Base-by-base conservation (phyloP, 2,888 invertebrate genomes). In the Drosophila barbarae region DNA sequence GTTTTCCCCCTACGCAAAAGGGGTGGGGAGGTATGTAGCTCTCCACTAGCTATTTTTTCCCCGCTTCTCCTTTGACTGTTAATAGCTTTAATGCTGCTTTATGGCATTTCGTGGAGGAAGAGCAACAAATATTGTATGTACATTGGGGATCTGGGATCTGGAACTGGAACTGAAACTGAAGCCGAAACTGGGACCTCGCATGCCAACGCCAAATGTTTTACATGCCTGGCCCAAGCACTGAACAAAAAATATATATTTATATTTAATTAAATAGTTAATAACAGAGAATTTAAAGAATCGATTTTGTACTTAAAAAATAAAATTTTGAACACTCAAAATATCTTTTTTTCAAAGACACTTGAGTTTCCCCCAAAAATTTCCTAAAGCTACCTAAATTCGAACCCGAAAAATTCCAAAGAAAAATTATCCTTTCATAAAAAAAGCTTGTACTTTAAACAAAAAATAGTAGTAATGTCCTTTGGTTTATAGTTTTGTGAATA, bases 41-140 rank as follows among this genome's bases (percentile, higher is more conserved):
- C 47, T 41, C 41, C 65, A 55, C 65, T 65, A 55, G 39, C 30
- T 41, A 32, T 42, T 35, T 56, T 39, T 50, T 30, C 18, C 2
- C 9, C 44, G 41, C 36, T 32, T 49, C 65, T 65, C 66, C 66
- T 42, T 54, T 18, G 81, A 54, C 78, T 81, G 84, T 83, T 79
- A 79, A 79, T 79, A 75, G 84, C 78, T 83, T 77, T 79, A 79
- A 79, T 79, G 79, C 84, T 81, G 77, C 73, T 79, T 79, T 79
- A 79, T 79, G 79, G 81, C 84, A 77, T 71, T 77, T 82, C 77
- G 77, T 73, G 81, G 83, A 80, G 74, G 61, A 71, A 41, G 56
- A 69, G 74, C 66, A 23, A 55, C 73, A 70, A 47, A 21, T 51
- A 41, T 13, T 41, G 39, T 41, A 28, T 41, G 39, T 41, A 28